Conservation (phyloP, 2,888 invertebrate genomes). For the Lasius platythorax region DNA sequence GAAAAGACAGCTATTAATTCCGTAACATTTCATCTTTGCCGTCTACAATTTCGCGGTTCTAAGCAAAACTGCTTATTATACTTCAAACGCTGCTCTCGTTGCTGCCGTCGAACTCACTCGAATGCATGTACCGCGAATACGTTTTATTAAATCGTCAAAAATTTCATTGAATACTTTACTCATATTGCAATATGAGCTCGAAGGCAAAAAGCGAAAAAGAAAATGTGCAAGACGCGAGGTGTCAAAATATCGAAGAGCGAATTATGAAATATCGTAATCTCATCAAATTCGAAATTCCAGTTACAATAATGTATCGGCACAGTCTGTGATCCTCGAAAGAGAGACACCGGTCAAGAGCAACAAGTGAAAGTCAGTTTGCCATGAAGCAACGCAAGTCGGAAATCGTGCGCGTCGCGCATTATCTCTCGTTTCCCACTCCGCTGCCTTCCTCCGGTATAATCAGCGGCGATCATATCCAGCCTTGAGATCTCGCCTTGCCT, state of each 20-base stretch:
- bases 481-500: constrained; percentile 35
- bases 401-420: constrained; percentile 35
- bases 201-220: neutral
- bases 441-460: constrained; percentile 33
- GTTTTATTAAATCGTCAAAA: neutral
- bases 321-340: constrained; percentile 9
- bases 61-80: constrained; percentile 66
- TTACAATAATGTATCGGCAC: neutral
- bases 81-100: constrained; percentile 63
- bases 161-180: neutral
- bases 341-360: constrained; percentile 33
- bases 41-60: constrained; percentile 74
- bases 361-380: constrained; percentile 54
- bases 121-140: neutral
- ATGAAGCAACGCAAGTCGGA: constrained; percentile 40
- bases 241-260: neutral
- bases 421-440: constrained; percentile 51
- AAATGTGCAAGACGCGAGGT: neutral
- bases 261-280: neutral
- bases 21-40: constrained; percentile 68
- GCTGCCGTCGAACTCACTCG: neutral
- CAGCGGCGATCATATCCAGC: constrained; percentile 32
- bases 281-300: constrained; percentile 2
- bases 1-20: constrained; percentile 52
- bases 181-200: neutral